Evolutionary conservation across 1,140 invertebrate genomes (phyloP).

Genomic region (Neodiprion fabricii): DNA sequence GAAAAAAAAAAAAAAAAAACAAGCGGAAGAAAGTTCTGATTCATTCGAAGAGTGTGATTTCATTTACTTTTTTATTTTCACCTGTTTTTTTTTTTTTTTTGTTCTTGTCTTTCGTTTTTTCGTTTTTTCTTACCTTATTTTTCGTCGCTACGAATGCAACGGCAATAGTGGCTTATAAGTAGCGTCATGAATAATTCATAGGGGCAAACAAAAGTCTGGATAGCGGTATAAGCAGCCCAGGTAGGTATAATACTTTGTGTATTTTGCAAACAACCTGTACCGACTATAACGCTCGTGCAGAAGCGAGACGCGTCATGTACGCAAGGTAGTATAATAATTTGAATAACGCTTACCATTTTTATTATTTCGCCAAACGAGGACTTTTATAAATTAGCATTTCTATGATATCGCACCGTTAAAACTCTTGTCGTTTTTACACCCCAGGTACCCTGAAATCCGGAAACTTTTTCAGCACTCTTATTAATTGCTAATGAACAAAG

Average conservation of each 20-base stretch:
- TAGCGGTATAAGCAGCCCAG: constrained; percentile 29
- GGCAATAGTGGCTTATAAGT: constrained; percentile 54
- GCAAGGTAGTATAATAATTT: constrained; percentile 26
- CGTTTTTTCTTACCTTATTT: too few species aligned
- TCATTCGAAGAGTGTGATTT: not conserved
- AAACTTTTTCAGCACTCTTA: not conserved
- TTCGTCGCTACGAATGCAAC: constrained; percentile 8
- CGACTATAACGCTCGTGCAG: constrained; percentile 12
- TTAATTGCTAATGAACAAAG: not conserved
- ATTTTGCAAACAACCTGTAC: constrained; percentile 43
- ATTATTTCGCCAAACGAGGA: constrained; percentile 30
- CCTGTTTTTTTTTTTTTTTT: not conserved
- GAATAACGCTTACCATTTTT: constrained; percentile 42
- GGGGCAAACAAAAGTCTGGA: constrained; percentile 47
- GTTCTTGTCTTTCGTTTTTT: too few species aligned
- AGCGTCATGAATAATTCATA: constrained; percentile 57
- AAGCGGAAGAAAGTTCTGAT: not conserved
- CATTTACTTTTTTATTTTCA: not conserved
- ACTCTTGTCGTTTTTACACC: too few species aligned
- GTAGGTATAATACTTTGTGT: constrained; percentile 44
- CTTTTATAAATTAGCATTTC: not conserved
- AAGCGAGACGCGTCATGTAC: too few species aligned
- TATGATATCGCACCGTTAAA: not conserved
- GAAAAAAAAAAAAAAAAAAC: not conserved
- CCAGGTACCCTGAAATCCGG: too few species aligned